Conservation (phyloP, 2,888 invertebrate genomes). For the Brenthis hecate region DNA sequence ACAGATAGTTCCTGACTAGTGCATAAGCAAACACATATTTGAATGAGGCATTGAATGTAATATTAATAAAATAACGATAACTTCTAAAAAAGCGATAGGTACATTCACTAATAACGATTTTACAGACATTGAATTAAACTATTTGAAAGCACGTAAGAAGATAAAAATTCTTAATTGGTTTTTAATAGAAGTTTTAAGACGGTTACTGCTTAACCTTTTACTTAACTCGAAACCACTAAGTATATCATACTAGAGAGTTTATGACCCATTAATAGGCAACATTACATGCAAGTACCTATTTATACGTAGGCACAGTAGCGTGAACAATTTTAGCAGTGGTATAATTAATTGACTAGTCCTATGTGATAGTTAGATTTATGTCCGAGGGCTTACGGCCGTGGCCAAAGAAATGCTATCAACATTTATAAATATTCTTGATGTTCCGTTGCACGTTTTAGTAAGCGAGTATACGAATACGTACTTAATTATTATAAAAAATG, state of each 20-base stretch:
- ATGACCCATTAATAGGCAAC: constrained; percentile 46
- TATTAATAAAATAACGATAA: too few relatives aligned
- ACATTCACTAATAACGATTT: too few relatives aligned
- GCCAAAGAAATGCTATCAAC: constrained; percentile 37
- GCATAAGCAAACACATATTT: too few relatives aligned
- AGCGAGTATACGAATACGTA: background rate
- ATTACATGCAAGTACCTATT: constrained; percentile 45
- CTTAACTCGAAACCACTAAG: constrained; percentile 32
- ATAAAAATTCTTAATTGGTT: too few relatives aligned
- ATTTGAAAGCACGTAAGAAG: too few relatives aligned
- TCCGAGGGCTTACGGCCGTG: constrained; percentile 34
- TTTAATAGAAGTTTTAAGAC: too few relatives aligned
- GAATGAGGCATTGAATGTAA: too few relatives aligned
- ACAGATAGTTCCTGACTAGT: too few relatives aligned
- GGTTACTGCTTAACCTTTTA: constrained; percentile 11
- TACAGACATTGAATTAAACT: too few relatives aligned
- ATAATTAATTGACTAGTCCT: constrained; percentile 46
- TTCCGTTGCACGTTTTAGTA: constrained; percentile 2
- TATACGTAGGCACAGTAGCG: constrained; percentile 45
- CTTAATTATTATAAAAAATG: too few relatives aligned
- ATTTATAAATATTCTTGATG: constrained; percentile 32
- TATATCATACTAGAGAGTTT: constrained; percentile 44
- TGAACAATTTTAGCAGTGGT: constrained; percentile 48
- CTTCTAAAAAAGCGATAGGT: too few relatives aligned
- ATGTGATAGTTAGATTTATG: constrained; percentile 43